These are phyloP conservation scores for Xiphydria camelus DNA, from an alignment of 2,888 invertebrate species.

Conservation along the genomic window DNA sequence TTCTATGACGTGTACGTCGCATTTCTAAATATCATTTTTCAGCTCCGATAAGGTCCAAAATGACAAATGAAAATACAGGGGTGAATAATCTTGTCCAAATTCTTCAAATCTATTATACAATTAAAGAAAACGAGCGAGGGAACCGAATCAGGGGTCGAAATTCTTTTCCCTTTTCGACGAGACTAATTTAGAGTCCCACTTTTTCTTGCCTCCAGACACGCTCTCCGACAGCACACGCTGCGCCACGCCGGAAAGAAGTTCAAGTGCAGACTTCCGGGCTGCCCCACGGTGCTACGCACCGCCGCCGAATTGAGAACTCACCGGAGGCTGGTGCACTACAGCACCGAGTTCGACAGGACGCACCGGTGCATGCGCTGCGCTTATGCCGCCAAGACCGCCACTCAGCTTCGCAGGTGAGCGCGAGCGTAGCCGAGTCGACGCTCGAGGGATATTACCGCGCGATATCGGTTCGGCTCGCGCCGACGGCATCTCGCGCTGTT, in stretches of 20 bases:
- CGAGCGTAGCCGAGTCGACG: not conserved
- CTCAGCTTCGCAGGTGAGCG: slow-evolving; percentile 60
- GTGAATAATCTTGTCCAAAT: no score
- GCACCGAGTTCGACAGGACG: slow-evolving; percentile 58
- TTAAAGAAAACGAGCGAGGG: no score
- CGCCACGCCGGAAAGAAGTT: slow-evolving; percentile 63
- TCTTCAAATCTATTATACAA: no score
- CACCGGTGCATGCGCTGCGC: slow-evolving; percentile 65
- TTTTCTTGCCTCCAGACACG: slow-evolving; percentile 57
- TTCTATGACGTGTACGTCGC: no score
- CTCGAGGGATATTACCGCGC: not conserved
- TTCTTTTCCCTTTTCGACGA: slow-evolving; percentile 1
- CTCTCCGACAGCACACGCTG: slow-evolving; percentile 65
- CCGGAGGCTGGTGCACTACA: slow-evolving; percentile 61
- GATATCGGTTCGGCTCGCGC: not conserved
- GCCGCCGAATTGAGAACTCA: slow-evolving; percentile 63
- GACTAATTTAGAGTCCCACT: no score
- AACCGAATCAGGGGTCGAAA: no score
- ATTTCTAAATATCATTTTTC: no score
- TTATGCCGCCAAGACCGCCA: slow-evolving; percentile 53
- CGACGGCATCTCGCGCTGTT: not conserved
- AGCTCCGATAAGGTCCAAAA: no score
- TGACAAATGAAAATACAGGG: no score
- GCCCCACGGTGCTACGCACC: slow-evolving; percentile 64
- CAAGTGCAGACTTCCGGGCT: slow-evolving; percentile 62